Evolutionary conservation across 2,888 invertebrate genomes (phyloP).

Genomic region (Pterostichus madidus): DNA sequence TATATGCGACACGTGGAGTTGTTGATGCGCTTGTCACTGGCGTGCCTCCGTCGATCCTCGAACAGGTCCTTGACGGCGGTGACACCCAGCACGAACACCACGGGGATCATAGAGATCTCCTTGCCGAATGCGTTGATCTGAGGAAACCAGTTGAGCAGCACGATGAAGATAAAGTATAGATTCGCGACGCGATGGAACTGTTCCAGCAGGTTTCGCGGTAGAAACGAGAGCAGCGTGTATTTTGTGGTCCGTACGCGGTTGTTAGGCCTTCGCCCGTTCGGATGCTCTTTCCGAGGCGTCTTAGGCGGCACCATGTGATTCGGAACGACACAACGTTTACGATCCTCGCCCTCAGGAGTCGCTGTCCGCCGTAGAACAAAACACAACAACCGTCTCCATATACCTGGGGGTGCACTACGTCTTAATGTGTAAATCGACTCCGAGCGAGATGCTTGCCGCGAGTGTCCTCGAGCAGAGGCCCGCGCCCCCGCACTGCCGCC

Average conservation of each 20-base stretch:
- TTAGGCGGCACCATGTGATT: slow-evolving; percentile 92
- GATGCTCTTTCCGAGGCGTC: slow-evolving; percentile 89
- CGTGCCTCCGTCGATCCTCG: slow-evolving; percentile 93
- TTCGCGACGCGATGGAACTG: slow-evolving; percentile 99
- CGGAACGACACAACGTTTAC: slow-evolving; percentile 87
- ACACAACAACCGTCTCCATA: slow-evolving; percentile 84
- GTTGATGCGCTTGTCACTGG: slow-evolving; percentile 96
- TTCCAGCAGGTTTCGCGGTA: slow-evolving; percentile 97
- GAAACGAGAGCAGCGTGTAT: slow-evolving; percentile 94
- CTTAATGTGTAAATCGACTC: slow-evolving; percentile 94
- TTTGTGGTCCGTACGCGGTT: slow-evolving; percentile 96
- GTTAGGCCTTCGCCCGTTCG: slow-evolving; percentile 89
- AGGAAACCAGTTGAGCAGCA: slow-evolving; percentile 97
- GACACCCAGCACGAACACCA: slow-evolving; percentile 95
- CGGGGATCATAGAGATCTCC: slow-evolving; percentile 96
- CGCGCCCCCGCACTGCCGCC: slow-evolving; percentile 76
- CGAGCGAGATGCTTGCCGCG: slow-evolving; percentile 92
- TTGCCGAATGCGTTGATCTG: slow-evolving; percentile 96
- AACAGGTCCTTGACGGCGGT: slow-evolving; percentile 97
- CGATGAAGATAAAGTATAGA: slow-evolving; percentile 98
- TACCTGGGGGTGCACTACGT: slow-evolving; percentile 85
- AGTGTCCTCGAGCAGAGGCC: slow-evolving; percentile 83
- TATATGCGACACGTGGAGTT: slow-evolving; percentile 95
- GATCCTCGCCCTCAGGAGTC: slow-evolving; percentile 78
- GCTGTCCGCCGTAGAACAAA: slow-evolving; percentile 82